Evolutionary conservation across 1,140 invertebrate genomes (phyloP), one percentile per base, ranked within the genome.

Genomic region (Cyrtorhinus lividipennis): DNA sequence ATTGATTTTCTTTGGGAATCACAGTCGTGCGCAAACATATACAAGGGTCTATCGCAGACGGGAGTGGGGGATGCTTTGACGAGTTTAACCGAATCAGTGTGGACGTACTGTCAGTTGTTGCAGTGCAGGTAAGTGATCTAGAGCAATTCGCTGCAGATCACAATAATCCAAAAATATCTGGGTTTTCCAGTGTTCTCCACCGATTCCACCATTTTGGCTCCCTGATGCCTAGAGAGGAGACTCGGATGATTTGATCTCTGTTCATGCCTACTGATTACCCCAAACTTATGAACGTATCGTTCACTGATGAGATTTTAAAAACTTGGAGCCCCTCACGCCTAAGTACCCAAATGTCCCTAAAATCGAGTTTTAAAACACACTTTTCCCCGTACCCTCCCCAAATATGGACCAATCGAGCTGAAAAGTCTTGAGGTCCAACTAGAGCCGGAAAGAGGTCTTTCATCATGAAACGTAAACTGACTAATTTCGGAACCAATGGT

Each of bases 11-110:
- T 60, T 18, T 61, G 27, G 45, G 62, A n/a, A n/a, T 65, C 64
- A 69, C 65, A 79, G 79, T 94, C 90, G 2, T 86, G 88, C 69
- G 90, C 87, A 38, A 92, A 91, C 72, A 93, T 94, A 72, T 93
- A 92, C 73, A 94, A 86, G 83, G 81, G 90, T 82, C 74, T 95
- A 23, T 83, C 90, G 1, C 90, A 94, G 74, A 91, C 90, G 12
- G 92, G 92, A n/a, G 88, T 90, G 8, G 91, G 91, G 91, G 91
- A 23, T 95, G 91, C 71, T 95, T 95, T 74, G 92, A 95, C 73
- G 92, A 95, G 73, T 95, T 95, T 72, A 95, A 95, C 76, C 79
- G 92, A 62, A 95, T 95, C 64, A 88, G 90, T 0, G 85, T 95
- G 1, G 91, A 95, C 75, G 91, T 95, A 30, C 73, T 95, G 25